Evolutionary conservation across 2,888 invertebrate genomes (phyloP), one percentile per base, ranked within the genome.

Genomic region (Synanthedon myopaeformis): DNA sequence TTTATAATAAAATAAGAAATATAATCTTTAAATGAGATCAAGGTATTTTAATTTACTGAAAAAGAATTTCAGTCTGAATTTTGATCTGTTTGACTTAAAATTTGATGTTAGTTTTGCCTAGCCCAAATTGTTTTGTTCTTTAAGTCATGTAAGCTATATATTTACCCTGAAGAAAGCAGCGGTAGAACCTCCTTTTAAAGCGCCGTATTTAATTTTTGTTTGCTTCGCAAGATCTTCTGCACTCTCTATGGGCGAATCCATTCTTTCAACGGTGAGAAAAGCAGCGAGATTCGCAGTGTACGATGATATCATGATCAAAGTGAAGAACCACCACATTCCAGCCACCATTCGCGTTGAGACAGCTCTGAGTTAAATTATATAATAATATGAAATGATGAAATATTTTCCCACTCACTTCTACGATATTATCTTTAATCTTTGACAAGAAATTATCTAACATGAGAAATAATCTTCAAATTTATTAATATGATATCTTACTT

Each of bases 321-420:
- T 96, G 81, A 97, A 97, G 81, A 97, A 97, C 96, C 96, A 97
- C 95, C 95, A 95, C 91, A 96, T 96, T 42, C 96, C 96, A 2
- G 94, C 95, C 10, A 96, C 93, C 91, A 96, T 93, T 58, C 96
- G 89, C 0, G 96, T 96, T 0, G 95, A 95, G 12, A 95, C 93
- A 49, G 96, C 95, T 82, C 95, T 94, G 77, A 45, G 56, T 51
- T 41, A 45, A 23, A 53, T 52, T 55, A 50, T 10, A 53, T 28
- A 42, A 28, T 13, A 52, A 42, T 51, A 28, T 42, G 4, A 45
- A 5, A 35, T n/a, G 42, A 52, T 17, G 1, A 49, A 51, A 19
- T n/a, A 35, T 2, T 35, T 35, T 35, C 35, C 35, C 10, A 35
- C 28, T 8, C 8, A 23, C 10, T 10, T 50, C 11, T 10, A 23